Evolutionary conservation across 2,113 vertebrate genomes (phyloP).

Genomic region (Sphaerodactylus townsendi): DNA sequence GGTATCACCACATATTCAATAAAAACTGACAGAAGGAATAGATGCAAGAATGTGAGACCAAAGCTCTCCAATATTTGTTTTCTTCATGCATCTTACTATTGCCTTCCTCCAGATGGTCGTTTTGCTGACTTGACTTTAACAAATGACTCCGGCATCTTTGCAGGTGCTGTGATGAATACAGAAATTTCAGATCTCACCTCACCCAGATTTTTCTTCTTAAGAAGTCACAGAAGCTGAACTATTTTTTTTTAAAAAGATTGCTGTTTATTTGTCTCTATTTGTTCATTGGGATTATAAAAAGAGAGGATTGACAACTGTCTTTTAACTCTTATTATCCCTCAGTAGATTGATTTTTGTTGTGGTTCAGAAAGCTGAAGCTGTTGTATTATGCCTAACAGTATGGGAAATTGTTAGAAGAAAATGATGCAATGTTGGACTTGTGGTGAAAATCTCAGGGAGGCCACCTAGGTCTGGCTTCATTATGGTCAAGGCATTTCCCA

Average conservation of each 20-base stretch:
- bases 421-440: neutral
- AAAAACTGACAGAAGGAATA: constrained; percentile 21
- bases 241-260: constrained; percentile 4
- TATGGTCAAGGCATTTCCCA: too few relatives aligned
- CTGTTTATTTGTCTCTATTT: neutral
- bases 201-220: constrained; percentile 37
- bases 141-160: constrained; percentile 45
- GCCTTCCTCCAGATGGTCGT: constrained; percentile 49
- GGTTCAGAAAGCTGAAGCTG: neutral
- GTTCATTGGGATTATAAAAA: neutral
- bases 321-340: neutral
- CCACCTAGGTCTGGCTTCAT: too few relatives aligned
- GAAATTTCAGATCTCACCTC: constrained; percentile 22
- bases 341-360: neutral
- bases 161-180: constrained; percentile 39
- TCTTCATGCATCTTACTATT: constrained; percentile 35
- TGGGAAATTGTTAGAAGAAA: neutral
- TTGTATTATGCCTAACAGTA: neutral
- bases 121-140: constrained; percentile 59
- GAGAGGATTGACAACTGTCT: neutral
- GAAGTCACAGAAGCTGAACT: neutral
- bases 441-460: neutral
- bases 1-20: constrained; percentile 19
- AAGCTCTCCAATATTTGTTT: constrained; percentile 27
- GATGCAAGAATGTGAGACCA: constrained; percentile 7